Percentiles rank a stretch among this genome's conserved stretches.
Conservation (phyloP, 2,113 vertebrate genomes). For the Dascyllus trimaculatus region DNA sequence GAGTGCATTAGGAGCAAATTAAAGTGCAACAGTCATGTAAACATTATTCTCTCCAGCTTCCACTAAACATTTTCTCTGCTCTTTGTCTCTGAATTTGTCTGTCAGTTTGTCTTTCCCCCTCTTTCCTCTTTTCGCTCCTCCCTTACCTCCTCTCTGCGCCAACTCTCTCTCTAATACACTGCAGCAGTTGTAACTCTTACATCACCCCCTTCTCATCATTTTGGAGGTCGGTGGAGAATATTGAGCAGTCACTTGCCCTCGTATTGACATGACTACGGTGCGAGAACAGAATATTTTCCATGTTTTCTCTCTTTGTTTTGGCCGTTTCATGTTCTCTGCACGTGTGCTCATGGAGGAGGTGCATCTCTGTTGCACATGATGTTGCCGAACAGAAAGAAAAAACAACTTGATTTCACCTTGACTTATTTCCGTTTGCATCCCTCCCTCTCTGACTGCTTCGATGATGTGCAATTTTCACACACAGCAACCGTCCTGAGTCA, state of each 20-base stretch:
- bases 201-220: slow-evolving; percentile 67
- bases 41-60: slow-evolving; percentile 32
- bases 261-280: slow-evolving; percentile 68
- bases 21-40: slow-evolving; percentile 56
- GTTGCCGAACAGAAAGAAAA: background rate
- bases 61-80: slow-evolving; percentile 34
- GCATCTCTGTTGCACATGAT: slow-evolving; percentile 38
- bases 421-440: slow-evolving; percentile 68
- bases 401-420: slow-evolving; percentile 70
- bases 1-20: slow-evolving; percentile 55
- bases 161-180: slow-evolving; percentile 67
- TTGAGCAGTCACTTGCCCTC: slow-evolving; percentile 77
- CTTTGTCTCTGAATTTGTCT: slow-evolving; percentile 57
- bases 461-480: slow-evolving; percentile 74
- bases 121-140: slow-evolving; percentile 35
- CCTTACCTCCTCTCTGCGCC: slow-evolving; percentile 47
- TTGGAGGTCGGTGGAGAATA: slow-evolving; percentile 71
- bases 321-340: slow-evolving; percentile 20
- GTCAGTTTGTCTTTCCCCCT: slow-evolving; percentile 46
- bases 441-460: slow-evolving; percentile 42
- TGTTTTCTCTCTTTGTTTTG: slow-evolving; percentile 26
- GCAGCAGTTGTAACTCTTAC: slow-evolving; percentile 79
- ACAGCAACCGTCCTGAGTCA: slow-evolving; percentile 64
- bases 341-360: slow-evolving; percentile 8
- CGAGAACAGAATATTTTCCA: slow-evolving; percentile 51